phyloP scores from a whole-genome alignment of 92 coral and sea anemone genomes.

The Parazoanthus swiftii region DNA sequence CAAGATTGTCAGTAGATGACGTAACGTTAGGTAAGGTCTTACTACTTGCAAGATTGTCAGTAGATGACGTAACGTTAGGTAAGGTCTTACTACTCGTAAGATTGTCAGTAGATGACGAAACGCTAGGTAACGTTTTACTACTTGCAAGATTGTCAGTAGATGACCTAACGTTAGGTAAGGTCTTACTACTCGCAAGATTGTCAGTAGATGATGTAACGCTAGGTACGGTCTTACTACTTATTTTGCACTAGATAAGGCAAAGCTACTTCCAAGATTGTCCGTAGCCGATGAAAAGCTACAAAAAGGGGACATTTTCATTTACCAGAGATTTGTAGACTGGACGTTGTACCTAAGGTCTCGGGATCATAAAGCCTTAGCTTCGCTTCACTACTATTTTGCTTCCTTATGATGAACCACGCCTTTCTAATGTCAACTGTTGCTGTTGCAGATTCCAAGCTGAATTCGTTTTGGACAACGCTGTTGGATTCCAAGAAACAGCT shows the following conservation, averaged over 20 bases:
- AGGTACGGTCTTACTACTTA: no score
- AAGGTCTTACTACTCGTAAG: conserved; percentile 63
- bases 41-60: not conserved
- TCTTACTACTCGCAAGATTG: not conserved
- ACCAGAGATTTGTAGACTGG: not conserved
- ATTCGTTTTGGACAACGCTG: conserved; percentile 75
- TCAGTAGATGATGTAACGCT: not conserved
- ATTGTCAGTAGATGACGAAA: conserved; percentile 71
- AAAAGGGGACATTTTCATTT: not conserved
- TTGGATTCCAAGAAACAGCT: conserved; percentile 86
- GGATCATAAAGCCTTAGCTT: not conserved
- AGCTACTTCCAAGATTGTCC: not conserved
- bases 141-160: not conserved
- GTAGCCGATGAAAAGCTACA: not conserved
- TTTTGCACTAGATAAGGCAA: not conserved
- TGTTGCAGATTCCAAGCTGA: conserved; percentile 81
- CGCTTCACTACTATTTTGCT: not conserved
- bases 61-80: conserved; percentile 62
- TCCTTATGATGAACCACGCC: not conserved
- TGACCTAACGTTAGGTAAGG: not conserved
- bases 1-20: not conserved
- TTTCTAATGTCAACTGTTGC: not conserved
- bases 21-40: not conserved
- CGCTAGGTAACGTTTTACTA: no score
- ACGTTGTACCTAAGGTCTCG: not conserved